A percentile compares a stretch with the other conserved stretches of the same genome.
phyloP scores from a whole-genome alignment of 2,888 invertebrate genomes.

The Tetragonula carbonaria region DNA sequence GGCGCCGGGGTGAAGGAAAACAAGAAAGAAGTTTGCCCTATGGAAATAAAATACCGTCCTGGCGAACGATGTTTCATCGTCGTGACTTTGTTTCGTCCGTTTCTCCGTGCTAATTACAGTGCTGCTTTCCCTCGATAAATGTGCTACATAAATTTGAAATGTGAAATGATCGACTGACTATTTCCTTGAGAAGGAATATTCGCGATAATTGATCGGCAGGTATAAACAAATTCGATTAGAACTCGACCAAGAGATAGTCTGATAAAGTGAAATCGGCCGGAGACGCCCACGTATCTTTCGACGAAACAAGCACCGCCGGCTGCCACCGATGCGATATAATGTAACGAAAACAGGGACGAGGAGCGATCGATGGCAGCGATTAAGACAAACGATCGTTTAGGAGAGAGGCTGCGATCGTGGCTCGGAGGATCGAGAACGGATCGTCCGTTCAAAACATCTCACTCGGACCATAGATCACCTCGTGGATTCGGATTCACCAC shows the following conservation, averaged over 20 bases:
- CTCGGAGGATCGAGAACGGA: slow-evolving; percentile 79
- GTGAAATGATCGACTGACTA: neutral
- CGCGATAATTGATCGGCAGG: slow-evolving; percentile 31
- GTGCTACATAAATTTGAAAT: neutral
- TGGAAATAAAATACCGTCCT: slow-evolving; percentile 46
- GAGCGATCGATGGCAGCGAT: slow-evolving; percentile 79
- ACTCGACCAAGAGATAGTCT: slow-evolving; percentile 15
- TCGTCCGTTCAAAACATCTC: slow-evolving; percentile 83
- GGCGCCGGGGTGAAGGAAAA: slow-evolving; percentile 65
- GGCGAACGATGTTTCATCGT: neutral
- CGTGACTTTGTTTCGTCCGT: neutral
- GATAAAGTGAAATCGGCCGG: slow-evolving; percentile 39
- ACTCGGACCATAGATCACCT: slow-evolving; percentile 82
- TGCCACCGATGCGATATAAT: slow-evolving; percentile 72
- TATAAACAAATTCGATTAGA: slow-evolving; percentile 44
- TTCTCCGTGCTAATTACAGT: neutral
- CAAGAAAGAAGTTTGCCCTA: slow-evolving; percentile 35
- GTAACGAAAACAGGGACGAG: slow-evolving; percentile 53
- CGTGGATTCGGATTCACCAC: slow-evolving; percentile 70
- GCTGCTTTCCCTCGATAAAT: too few relatives aligned
- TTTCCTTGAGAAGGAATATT: neutral
- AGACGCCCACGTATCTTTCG: slow-evolving; percentile 46
- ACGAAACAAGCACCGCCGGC: slow-evolving; percentile 54
- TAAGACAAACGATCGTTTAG: slow-evolving; percentile 83
- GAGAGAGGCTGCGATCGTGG: slow-evolving; percentile 70